Evolutionary conservation across 2,797 vertebrate species (phyloP), one percentile per base, ranked within the genome.

Genomic region (Poliocrania exsul): DNA sequence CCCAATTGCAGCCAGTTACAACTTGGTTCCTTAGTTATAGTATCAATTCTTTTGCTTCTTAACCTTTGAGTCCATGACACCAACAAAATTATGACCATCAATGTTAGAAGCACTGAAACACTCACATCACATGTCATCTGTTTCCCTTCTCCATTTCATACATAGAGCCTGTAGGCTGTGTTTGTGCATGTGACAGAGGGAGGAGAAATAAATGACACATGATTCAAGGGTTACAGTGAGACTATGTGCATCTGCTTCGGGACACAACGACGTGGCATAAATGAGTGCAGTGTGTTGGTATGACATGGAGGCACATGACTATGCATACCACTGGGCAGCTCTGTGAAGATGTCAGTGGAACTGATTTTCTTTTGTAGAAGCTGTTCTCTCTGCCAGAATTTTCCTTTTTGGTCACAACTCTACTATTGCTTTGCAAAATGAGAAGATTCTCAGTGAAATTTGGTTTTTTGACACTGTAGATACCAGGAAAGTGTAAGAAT

Each of bases 111-210:
- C 51, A 75, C 54, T 78, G 25, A 50, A 86, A 86, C 4, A 35
- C 79, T 71, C 57, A 28, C 62, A 83, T 74, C 75, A 86, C 0
- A 0, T 71, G 77, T 69, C 85, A 81, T 71, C 58, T 88, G 20
- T 67, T 96, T 86, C 62, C 86, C 54, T 88, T 79, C 85, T 81
- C 72, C 2, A 4, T 90, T 88, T 80, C 86, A 73, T 64, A n/a
- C 14, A 4, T 1, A 29, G 8, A 70, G 67, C 24, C 90, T 61
- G 71, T 37, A 94, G 85, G 73, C 70, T 0, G 2, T 88, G 90
- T 91, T 88, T 94, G 89, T 89, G 89, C 85, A 92, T 73, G 89
- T 96, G 92, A 96, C 73, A 92, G 58, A 88, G 72, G 66, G 74
- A 82, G 77, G 81, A 80, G 74, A 94, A 91, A 81, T 9, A 77